Base-by-base conservation (phyloP, 2,797 vertebrate genomes). In the Dallia pectoralis region DNA sequence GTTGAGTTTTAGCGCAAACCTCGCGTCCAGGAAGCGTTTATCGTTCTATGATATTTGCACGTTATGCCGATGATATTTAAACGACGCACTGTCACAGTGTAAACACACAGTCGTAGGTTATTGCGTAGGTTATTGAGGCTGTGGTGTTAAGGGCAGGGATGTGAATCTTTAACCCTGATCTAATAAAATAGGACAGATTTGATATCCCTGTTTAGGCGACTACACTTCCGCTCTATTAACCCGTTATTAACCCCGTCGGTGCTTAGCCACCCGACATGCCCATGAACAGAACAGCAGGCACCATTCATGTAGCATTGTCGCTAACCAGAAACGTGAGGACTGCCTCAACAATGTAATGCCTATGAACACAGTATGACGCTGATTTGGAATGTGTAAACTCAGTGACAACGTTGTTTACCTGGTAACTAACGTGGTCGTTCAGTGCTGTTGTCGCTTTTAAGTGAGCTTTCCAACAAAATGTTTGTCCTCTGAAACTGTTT, bases 161-260 rank as follows among this genome's bases (percentile, higher is more conserved):
- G 80, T 59, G 79, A 82, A 53, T 69, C 47, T 27, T 53, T 16
- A 53, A 8, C 11, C 30, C 68, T 11, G 8, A 29, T 91, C 53
- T 27, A 89, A 91, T 91, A 85, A 88, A 80, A 85, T n/a, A n/a
- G n/a, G n/a, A 86, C 85, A 89, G 88, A 91, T 91, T 90, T 88
- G 91, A 92, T 89, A 88, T 89, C 84, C 81, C 87, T 82, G 87
- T 85, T 68, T 79, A 79, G 81, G 87, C 89, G 86, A 87, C 67
- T 85, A 86, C 85, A 87, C 88, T 86, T 80, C 83, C 83, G 89
- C 86, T 90, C 91, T 89, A 89, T 92, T 92, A 92, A 84, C 5
- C 14, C n/a, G n/a, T n/a, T n/a, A n/a, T n/a, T n/a, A n/a, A n/a
- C n/a, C 88, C 87, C 84, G 85, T 86, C 81, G 89, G 73, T 89